Evolutionary conservation across 2,797 vertebrate species (phyloP).

Genomic region (Acanthis flammea): DNA sequence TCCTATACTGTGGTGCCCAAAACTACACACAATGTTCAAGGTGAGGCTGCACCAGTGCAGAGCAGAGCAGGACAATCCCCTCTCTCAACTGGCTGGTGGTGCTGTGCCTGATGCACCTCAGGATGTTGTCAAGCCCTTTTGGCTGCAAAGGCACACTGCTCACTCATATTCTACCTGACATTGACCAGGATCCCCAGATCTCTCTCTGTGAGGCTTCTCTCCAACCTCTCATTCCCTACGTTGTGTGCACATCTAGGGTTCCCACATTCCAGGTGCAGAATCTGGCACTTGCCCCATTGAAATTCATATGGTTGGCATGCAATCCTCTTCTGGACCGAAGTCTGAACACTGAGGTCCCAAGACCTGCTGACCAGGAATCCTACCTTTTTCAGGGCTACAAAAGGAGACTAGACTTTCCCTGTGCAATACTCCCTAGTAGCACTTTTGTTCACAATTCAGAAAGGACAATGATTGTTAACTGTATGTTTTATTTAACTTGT

Average conservation of each 20-base stretch:
- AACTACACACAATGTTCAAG: not conserved
- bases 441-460: not conserved
- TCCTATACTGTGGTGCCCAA: not conserved
- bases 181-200: not conserved
- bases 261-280: not conserved
- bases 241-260: accelerated
- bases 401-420: not conserved
- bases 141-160: not conserved
- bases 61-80: not conserved
- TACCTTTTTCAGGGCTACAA: not conserved
- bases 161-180: not conserved
- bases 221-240: not conserved
- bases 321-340: not conserved
- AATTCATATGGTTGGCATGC: accelerated
- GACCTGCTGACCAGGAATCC: not conserved
- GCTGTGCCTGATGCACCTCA: not conserved
- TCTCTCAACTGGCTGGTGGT: not conserved
- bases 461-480: not conserved
- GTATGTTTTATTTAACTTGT: not conserved
- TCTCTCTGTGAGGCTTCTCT: not conserved
- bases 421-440: not conserved
- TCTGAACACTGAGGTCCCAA: not conserved
- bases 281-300: not conserved
- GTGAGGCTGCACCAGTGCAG: not conserved
- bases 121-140: not conserved